Evolutionary conservation across 2,797 vertebrate genomes (phyloP), one percentile per base, ranked within the genome.

Genomic region (Coreius guichenoti): DNA sequence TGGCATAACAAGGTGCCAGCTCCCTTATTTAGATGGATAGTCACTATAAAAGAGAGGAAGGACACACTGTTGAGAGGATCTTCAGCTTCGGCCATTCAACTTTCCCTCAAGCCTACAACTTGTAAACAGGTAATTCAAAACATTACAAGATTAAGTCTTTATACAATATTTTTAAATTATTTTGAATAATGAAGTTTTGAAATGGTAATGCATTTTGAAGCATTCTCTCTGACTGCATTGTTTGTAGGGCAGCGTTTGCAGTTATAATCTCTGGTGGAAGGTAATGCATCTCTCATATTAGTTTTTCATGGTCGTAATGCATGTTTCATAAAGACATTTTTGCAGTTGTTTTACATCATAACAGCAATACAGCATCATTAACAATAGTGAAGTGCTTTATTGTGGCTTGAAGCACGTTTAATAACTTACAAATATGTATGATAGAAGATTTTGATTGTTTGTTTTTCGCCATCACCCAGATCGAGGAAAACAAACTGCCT

Each of bases 11-110:
- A 83, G 51, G 13, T 86, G 88, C 87, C 88, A 90, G 69, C 79
- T 67, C 45, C 91, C 90, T 87, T 91, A 90, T 91, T 87, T 91
- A 88, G 91, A 80, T 74, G 39, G 79, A 73, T 75, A 78, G 75
- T 78, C 36, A 49, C 85, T 90, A 90, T 90, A 89, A 90, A 90
- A 88, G 89, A 85, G 67, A 49, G 81, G 29, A 79, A 54, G 69
- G 45, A 51, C 72, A 74, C 36, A 51, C 68, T 72, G 82, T 73
- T 58, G 77, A 70, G 39, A 65, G 74, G 76, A 86, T 75, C 82
- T 51, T 85, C 68, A 83, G 87, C 75, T 80, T 75, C 43, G n/a
- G 19, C 79, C 78, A 84, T 88, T 75, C 45, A 76, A 29, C 67
- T 79, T 29, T 78, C 33, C 43, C 36, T 56, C 39, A 69, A 72